These are phyloP conservation scores for Galbula dea DNA, from an alignment of 2,113 vertebrate species.

Conservation along the genomic window DNA sequence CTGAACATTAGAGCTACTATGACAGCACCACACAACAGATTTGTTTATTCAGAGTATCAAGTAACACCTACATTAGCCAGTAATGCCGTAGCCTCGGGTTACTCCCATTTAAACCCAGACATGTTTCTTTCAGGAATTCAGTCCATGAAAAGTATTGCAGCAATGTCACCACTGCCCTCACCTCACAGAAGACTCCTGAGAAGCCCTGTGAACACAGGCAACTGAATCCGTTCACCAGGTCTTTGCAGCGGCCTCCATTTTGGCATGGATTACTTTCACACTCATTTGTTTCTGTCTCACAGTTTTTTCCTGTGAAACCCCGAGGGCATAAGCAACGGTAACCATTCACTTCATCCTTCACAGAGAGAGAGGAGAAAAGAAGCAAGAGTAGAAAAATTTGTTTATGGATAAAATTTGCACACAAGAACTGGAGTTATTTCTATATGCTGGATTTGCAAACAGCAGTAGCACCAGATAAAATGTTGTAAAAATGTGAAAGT, in stretches of 20 bases:
- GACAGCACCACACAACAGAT: constrained; percentile 1
- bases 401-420: not conserved
- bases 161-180: constrained; percentile 61
- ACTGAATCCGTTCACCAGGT: constrained; percentile 76
- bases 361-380: too few species aligned
- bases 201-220: constrained; percentile 86
- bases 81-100: not conserved
- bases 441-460: not conserved
- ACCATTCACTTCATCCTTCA: constrained; percentile 75
- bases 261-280: constrained; percentile 85
- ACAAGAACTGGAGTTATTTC: not conserved
- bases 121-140: not conserved
- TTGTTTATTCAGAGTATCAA: constrained; percentile 41
- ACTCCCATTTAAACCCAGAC: constrained; percentile 16
- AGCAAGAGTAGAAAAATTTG: not conserved
- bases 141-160: not conserved
- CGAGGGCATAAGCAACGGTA: constrained; percentile 85
- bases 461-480: not conserved
- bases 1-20: not conserved
- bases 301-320: constrained; percentile 87
- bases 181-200: constrained; percentile 86
- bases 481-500: too few species aligned
- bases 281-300: constrained; percentile 78
- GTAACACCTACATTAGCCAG: not conserved
- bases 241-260: constrained; percentile 81